Conservation (phyloP, 2,113 vertebrate species). For the Ramphastos sulfuratus region DNA sequence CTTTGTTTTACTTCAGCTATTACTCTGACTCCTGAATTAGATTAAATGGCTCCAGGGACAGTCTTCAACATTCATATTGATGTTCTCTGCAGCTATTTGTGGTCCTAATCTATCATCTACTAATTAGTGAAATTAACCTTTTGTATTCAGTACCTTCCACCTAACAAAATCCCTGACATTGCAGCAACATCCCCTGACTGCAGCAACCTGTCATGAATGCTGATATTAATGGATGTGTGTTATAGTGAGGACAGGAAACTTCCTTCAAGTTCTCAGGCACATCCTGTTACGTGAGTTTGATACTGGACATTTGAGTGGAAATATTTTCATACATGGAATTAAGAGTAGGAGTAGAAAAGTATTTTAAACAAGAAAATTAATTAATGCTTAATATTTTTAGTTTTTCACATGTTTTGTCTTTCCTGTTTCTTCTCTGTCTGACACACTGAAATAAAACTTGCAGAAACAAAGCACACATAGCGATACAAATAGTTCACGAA, state of each 20-base stretch:
- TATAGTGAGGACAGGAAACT: not conserved
- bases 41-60: conserved; percentile 35
- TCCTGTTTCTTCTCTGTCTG: not conserved
- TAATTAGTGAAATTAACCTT: conserved; percentile 69
- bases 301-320: not conserved
- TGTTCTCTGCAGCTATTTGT: conserved; percentile 26
- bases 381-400: not conserved
- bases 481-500: not conserved
- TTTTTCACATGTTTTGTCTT: not conserved
- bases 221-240: not conserved
- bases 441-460: not conserved
- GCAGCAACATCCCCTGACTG: conserved; percentile 18
- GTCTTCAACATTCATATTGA: conserved; percentile 43
- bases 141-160: conserved; percentile 28
- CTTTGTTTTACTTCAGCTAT: conserved; percentile 39
- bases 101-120: conserved; percentile 57
- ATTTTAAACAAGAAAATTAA: not conserved
- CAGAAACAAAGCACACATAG: not conserved
- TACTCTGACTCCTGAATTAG: conserved; percentile 37
- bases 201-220: not conserved
- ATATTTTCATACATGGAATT: not conserved
- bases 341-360: not conserved
- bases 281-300: not conserved
- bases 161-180: conserved; percentile 38
- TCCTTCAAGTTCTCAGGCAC: not conserved